phyloP scores from a whole-genome alignment of 2,113 vertebrate genomes.

The Rhinolophus sinicus region DNA sequence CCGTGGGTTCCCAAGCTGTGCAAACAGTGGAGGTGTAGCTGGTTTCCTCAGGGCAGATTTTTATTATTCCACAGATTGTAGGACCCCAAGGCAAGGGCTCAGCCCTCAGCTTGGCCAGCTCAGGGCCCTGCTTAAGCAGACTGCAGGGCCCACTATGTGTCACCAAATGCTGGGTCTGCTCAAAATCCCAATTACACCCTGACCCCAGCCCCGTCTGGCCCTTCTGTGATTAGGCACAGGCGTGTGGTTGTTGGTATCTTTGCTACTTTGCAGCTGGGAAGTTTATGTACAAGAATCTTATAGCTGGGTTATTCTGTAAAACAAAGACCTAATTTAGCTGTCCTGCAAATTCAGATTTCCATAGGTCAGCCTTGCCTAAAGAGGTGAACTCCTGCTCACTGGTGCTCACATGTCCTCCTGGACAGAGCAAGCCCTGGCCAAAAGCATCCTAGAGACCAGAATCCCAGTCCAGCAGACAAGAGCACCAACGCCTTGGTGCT shows the following conservation, averaged over 20 bases:
- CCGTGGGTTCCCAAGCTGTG: neutral
- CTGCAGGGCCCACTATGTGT: too few relatives aligned
- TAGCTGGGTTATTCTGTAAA: neutral
- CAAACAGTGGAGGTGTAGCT: neutral
- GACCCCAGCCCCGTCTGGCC: neutral
- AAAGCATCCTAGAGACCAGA: neutral
- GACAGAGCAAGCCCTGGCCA: neutral
- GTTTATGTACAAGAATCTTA: neutral
- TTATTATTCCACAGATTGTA: neutral
- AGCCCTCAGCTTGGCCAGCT: neutral
- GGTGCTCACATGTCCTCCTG: neutral
- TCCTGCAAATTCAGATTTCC: conserved; percentile 36
- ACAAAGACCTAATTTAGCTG: neutral
- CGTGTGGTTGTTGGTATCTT: neutral
- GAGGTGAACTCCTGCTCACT: neutral
- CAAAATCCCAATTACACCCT: neutral
- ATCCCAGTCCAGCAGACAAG: neutral
- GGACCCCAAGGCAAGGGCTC: conserved; percentile 24
- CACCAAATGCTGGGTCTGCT: neutral
- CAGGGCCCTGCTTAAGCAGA: neutral
- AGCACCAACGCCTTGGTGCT: neutral
- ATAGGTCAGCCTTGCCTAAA: neutral
- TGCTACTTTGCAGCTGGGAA: neutral
- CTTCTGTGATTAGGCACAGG: neutral
- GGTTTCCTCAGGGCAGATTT: conserved; percentile 35